Base-by-base conservation (phyloP, 2,113 vertebrate genomes). In the Tiliqua scincoides region DNA sequence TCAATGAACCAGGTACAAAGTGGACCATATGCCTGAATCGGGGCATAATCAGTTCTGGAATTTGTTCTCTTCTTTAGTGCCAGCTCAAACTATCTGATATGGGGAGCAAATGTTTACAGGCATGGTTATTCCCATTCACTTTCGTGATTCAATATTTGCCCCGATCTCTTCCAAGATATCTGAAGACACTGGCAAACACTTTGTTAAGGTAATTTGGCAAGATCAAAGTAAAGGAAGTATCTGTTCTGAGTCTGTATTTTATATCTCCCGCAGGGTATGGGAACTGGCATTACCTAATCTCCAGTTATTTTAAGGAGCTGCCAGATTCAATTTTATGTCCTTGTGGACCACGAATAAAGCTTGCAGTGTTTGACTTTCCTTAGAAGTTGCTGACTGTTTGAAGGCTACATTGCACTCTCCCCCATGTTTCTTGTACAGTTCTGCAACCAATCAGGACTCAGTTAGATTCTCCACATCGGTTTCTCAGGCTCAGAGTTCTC, bases 41-140 rank as follows among this genome's bases (percentile, higher is more conserved):
- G 61, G 72, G 59, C 62, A 35, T 83, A 85, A 83, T 11, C 11
- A 25, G 30, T 71, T 1, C 43, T 74, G 40, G 77, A 54, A 74
- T 18, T 30, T 15, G 52, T 78, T 62, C 86, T 89, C 73, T 93
- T 10, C 62, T 59, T 6, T 59, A 90, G 72, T 84, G 90, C 67
- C 83, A 59, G 88, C 20, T 72, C 27, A 17, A 18, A 6, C 18
- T 30, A n/a, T 52, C 57, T 63, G 59, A 52, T 81, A 63, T 35
- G 70, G 63, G 30, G 32, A 85, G 32, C 37, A 86, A 63, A 75
- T 85, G 35, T 52, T 90, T 40, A 83, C 89, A 91, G 89, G 57
- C 1, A 62, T 71, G 32, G 87, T 48, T 11, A 17, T 37, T 52
- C 20, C 11, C 81, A 11, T 15, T 85, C 76, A 70, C 67, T 87